A percentile compares a stretch with the other conserved stretches of the same genome.
Conservation (phyloP, 2,113 vertebrate genomes). For the Phycodurus eques region DNA sequence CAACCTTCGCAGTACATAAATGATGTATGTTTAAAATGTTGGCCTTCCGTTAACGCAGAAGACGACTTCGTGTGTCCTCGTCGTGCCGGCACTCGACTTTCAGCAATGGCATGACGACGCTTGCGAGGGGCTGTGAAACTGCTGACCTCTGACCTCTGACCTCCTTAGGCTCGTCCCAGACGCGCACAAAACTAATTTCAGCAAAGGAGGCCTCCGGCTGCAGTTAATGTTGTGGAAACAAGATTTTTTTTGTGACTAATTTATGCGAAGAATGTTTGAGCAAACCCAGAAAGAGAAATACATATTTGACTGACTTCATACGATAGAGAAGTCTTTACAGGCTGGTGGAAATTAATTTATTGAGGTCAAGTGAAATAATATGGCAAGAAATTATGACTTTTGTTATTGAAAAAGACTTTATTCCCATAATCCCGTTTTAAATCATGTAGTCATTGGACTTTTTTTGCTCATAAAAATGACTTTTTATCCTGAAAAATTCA, state of each 20-base stretch:
- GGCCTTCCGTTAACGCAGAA: neutral
- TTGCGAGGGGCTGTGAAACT: neutral
- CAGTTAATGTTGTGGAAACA: neutral
- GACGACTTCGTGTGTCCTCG: neutral
- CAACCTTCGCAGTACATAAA: neutral
- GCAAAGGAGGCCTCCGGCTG: neutral
- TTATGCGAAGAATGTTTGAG: neutral
- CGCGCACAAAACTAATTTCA: neutral
- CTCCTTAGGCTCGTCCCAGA: neutral
- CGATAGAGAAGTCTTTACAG: too few relatives aligned
- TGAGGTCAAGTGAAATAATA: too few relatives aligned
- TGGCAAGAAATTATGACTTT: too few relatives aligned
- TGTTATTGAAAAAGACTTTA: too few relatives aligned
- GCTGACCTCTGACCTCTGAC: neutral
- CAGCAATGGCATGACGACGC: neutral
- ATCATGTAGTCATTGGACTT: too few relatives aligned
- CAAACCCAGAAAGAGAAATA: neutral
- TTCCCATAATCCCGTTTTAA: too few relatives aligned
- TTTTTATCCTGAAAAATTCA: too few relatives aligned
- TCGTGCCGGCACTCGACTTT: neutral
- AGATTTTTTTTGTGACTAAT: neutral
- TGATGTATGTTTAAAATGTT: neutral
- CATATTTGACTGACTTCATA: neutral
- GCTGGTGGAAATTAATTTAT: too few relatives aligned
- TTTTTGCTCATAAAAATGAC: too few relatives aligned